Conservation (phyloP, 2,888 invertebrate species). For the Dendrolimus houi region DNA sequence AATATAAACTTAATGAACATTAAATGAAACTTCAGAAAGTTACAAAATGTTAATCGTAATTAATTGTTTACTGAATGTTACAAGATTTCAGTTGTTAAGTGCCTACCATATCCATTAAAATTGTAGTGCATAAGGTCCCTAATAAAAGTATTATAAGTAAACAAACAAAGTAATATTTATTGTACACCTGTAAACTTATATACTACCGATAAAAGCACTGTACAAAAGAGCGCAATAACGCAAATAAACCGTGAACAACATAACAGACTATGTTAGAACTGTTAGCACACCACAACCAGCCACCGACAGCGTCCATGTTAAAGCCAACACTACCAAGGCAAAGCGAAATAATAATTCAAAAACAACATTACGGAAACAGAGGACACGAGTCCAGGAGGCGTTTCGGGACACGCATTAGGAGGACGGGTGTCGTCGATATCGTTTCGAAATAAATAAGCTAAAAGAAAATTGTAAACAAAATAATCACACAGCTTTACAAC, state of each 20-base stretch:
- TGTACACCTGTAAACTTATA: slow-evolving; percentile 19
- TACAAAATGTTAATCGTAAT: neutral
- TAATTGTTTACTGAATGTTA: neutral
- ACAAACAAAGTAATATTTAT: neutral
- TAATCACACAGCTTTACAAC: slow-evolving; percentile 69
- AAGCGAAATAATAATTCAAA: slow-evolving; percentile 62
- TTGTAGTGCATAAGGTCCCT: neutral
- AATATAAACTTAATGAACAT: slow-evolving; percentile 29
- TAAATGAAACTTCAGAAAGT: slow-evolving; percentile 11
- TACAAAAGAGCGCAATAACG: slow-evolving; percentile 52
- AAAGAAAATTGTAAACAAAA: slow-evolving; percentile 51
- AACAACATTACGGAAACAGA: slow-evolving; percentile 72
- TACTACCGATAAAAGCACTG: slow-evolving; percentile 37
- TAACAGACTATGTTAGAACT: slow-evolving; percentile 56
- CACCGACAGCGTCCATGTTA: slow-evolving; percentile 63
- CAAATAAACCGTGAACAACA: slow-evolving; percentile 56
- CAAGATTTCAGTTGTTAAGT: neutral
- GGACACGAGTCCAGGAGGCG: slow-evolving; percentile 72
- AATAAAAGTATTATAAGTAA: neutral
- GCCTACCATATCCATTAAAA: neutral
- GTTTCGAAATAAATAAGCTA: slow-evolving; percentile 42
- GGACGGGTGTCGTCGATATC: slow-evolving; percentile 24
- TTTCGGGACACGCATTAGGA: slow-evolving; percentile 32
- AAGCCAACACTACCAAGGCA: slow-evolving; percentile 73
- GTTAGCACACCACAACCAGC: slow-evolving; percentile 72